Evolutionary conservation across 1,140 invertebrate species (phyloP).

Genomic region (Sitophilus oryzae): DNA sequence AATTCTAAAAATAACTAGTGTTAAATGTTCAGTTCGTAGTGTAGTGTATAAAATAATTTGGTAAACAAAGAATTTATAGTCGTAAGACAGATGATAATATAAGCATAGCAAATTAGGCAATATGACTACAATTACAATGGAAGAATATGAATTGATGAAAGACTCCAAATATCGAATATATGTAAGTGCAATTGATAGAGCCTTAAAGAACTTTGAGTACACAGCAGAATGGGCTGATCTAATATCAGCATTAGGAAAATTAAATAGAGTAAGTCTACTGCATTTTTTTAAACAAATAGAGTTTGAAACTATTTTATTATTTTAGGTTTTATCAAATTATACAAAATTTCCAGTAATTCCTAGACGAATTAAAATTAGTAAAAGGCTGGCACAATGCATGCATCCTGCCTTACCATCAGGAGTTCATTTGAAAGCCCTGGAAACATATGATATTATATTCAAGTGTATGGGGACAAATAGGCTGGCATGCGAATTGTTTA

Average conservation of each 20-base stretch:
- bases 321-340: slow-evolving; percentile 67
- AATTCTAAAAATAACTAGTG: not conserved
- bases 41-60: not conserved
- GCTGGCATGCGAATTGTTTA: slow-evolving; percentile 78
- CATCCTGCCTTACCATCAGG: slow-evolving; percentile 88
- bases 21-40: not conserved
- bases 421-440: slow-evolving; percentile 88
- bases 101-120: slow-evolving; percentile 24
- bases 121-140: slow-evolving; percentile 46
- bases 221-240: slow-evolving; percentile 95
- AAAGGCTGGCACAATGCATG: slow-evolving; percentile 91
- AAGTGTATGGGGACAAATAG: slow-evolving; percentile 81
- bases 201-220: slow-evolving; percentile 87
- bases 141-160: slow-evolving; percentile 68
- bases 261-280: slow-evolving; percentile 71
- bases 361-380: slow-evolving; percentile 83
- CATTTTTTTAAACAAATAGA: not conserved
- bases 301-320: not conserved
- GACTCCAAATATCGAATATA: slow-evolving; percentile 75
- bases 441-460: slow-evolving; percentile 92
- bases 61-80: too few relatives aligned
- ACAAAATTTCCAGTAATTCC: slow-evolving; percentile 87
- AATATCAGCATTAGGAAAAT: slow-evolving; percentile 84
- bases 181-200: slow-evolving; percentile 79
- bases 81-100: too few relatives aligned